These are phyloP conservation scores for Chrysina gloriosa DNA, from an alignment of 2,888 invertebrate genomes.

Conservation along the genomic window DNA sequence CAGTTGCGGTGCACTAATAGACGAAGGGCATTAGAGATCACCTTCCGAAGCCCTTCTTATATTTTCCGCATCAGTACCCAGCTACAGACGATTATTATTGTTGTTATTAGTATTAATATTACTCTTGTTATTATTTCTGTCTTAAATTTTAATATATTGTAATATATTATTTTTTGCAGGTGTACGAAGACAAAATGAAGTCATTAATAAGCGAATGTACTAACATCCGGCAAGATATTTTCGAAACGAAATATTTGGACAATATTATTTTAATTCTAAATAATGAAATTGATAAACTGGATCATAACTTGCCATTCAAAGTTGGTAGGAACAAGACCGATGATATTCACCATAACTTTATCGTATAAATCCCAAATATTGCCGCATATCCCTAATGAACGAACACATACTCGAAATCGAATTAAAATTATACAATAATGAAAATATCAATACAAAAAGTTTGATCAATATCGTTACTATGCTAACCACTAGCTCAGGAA, in stretches of 20 bases:
- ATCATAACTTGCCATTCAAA: slow-evolving; percentile 56
- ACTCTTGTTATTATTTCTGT: no score
- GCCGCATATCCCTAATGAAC: background rate
- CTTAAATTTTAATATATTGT: background rate
- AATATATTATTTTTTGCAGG: slow-evolving; percentile 52
- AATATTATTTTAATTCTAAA: slow-evolving; percentile 69
- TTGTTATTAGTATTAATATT: no score
- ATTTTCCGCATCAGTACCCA: no score
- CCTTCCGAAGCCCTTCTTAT: no score
- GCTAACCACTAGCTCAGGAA: background rate
- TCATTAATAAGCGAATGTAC: slow-evolving; percentile 65
- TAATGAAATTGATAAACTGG: slow-evolving; percentile 65
- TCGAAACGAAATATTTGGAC: slow-evolving; percentile 68
- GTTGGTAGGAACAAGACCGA: slow-evolving; percentile 34
- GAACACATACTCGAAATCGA: background rate
- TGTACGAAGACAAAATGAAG: slow-evolving; percentile 55
- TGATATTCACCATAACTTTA: slow-evolving; percentile 41
- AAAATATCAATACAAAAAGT: slow-evolving; percentile 9
- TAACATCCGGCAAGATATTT: slow-evolving; percentile 66
- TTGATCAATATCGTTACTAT: slow-evolving; percentile 41
- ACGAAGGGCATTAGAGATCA: no score
- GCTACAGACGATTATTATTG: no score
- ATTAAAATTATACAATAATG: background rate
- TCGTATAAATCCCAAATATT: slow-evolving; percentile 42
- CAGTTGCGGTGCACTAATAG: no score